Base-by-base conservation (phyloP, 2,113 vertebrate genomes). In the Gadus chalcogrammus region DNA sequence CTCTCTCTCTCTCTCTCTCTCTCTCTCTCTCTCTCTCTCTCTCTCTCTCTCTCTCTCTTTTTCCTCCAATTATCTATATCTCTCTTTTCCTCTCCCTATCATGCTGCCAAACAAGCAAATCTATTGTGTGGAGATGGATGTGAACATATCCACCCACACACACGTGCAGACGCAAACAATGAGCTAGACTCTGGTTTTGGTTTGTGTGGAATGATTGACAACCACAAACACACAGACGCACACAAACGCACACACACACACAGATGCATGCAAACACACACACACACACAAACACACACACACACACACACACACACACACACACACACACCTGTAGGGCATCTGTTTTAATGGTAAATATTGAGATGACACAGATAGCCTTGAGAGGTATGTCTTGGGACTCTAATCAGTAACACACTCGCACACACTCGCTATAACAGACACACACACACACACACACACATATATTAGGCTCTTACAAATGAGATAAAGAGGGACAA, bases 401-500 rank as follows among this genome's bases (percentile, higher is more conserved):
- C 59, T 63, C 68, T 35, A 81, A 84, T 87, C 85, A 77, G 82
- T 83, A 79, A 65, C 24, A 52, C 20, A 61, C 55, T 17, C 55
- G 13, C 55, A 58, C 55, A 58, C 55, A 58, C 55, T 13, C 55
- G 3, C 61, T 73, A n/a, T n/a, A n/a, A n/a, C 13, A 69, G 60
- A 70, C 65, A 65, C 27, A 61, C n/a, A 48, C 3, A 52, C 52
- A 48, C 3, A 52, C 52, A 61, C 4, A 48, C 48, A 67, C 48
- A 55, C 12, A 76, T 72, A 42, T 69, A 65, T 74, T 77, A 55
- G 71, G 60, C 71, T 62, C 72, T 72, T 74, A 72, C 70, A 79
- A 84, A 82, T 84, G 63, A 48, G 76, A 84, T 82, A 74, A 81
- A 76, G 72, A 48, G 24, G 48, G 62, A 62, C 64, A 84, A 90